phyloP scores from a whole-genome alignment of 2,797 vertebrate species.

The Gymnothorax reevesii region DNA sequence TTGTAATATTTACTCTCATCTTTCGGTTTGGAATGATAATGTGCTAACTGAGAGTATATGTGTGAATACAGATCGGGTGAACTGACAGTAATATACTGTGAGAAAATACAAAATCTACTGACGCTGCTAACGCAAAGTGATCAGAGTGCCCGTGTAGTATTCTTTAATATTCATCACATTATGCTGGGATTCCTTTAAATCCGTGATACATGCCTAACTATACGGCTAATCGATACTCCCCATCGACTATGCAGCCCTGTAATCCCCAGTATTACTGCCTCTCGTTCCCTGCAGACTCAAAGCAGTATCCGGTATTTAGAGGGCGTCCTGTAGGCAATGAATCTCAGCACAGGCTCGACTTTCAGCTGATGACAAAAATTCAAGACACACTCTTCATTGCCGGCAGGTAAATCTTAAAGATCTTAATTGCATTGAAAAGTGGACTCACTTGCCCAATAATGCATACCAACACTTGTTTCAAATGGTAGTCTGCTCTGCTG shows the following conservation, averaged over 20 bases:
- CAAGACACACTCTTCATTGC: conserved; percentile 98
- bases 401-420: conserved; percentile 86
- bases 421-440: conserved; percentile 72
- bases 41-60: neutral
- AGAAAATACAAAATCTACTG: conserved; percentile 44
- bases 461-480: conserved; percentile 64
- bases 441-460: conserved; percentile 59
- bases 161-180: conserved; percentile 79
- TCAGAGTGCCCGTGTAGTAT: conserved; percentile 36
- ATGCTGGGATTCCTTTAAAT: conserved; percentile 78
- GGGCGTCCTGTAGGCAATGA: conserved; percentile 97
- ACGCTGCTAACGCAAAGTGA: conserved; percentile 19
- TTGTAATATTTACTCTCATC: conserved; percentile 9
- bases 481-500: conserved; percentile 50
- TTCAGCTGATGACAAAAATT: conserved; percentile 99
- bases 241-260: conserved; percentile 74
- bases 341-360: conserved; percentile 97
- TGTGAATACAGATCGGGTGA: conserved; percentile 54
- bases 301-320: conserved; percentile 97
- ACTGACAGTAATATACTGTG: conserved; percentile 54
- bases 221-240: conserved; percentile 76
- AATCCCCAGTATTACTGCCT: conserved; percentile 76
- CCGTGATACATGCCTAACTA: conserved; percentile 76
- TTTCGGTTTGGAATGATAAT: conserved; percentile 14
- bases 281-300: conserved; percentile 84